Conservation (phyloP, 2,888 invertebrate species). For the Onthophagus sagittarius region DNA sequence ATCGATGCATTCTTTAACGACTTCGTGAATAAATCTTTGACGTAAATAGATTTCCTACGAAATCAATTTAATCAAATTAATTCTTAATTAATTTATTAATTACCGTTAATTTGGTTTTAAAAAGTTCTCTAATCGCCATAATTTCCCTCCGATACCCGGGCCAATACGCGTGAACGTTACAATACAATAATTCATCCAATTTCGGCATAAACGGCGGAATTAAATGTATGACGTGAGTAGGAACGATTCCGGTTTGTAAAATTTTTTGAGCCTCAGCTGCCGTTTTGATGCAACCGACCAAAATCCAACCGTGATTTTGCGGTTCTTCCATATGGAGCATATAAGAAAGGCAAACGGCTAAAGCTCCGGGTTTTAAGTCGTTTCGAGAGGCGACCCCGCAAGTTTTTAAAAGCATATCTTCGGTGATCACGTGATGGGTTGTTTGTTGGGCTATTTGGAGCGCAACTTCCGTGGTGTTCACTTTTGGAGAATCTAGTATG, state of each 20-base stretch:
- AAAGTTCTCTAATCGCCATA: constrained; percentile 43
- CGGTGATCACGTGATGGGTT: constrained; percentile 39
- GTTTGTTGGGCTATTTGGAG: constrained; percentile 37
- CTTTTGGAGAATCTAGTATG: constrained; percentile 54
- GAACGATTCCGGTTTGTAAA: constrained; percentile 49
- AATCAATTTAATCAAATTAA: constrained; percentile 11
- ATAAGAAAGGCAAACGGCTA: constrained; percentile 40
- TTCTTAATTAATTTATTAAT: neutral
- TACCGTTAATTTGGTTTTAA: constrained; percentile 39
- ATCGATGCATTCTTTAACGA: constrained; percentile 44
- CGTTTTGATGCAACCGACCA: constrained; percentile 49
- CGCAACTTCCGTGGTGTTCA: constrained; percentile 41
- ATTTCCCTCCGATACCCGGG: constrained; percentile 42
- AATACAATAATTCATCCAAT: constrained; percentile 41
- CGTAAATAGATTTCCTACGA: constrained; percentile 44
- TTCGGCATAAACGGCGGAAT: constrained; percentile 42
- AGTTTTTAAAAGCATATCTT: constrained; percentile 27
- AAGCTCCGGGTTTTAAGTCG: constrained; percentile 28
- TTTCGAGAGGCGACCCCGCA: constrained; percentile 17
- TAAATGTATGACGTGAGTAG: constrained; percentile 54
- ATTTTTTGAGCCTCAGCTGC: constrained; percentile 49
- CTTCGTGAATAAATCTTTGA: constrained; percentile 40
- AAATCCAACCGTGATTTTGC: constrained; percentile 43
- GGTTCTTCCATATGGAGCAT: constrained; percentile 42
- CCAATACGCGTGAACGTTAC: constrained; percentile 41